Base-by-base conservation (phyloP, 53 echinoderm and acorn worm genomes). In the Patiria pectinifera region DNA sequence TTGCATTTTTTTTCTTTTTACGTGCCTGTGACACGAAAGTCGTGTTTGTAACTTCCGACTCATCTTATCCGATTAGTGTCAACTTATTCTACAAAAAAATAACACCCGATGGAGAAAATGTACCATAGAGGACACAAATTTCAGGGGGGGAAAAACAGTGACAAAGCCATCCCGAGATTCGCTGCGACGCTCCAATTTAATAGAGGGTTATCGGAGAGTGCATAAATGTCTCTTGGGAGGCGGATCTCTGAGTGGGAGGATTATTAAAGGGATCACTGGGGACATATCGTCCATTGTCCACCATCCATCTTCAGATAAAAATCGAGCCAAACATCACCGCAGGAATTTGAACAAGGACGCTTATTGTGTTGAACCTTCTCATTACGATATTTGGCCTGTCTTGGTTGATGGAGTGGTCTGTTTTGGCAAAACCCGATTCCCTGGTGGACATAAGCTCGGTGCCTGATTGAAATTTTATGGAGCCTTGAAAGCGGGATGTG, bases 371-470 rank as follows among this genome's bases (percentile, higher is more conserved):
- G 74, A 24, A 23, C 15, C 24, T 74, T 74, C 74, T 74, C 74
- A 74, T 74, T 74, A 74, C 74, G 18, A 23, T 74, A n/a, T 74
- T 74, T 74, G 74, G 6, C 74, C 24, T 74, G 74, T 23, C 74
- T 23, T 21, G 24, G 22, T 23, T 74, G 74, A 74, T 23, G 15
- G 74, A 74, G 74, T 23, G 24, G 9, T 23, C n/a, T 10, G 74
- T 74, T 24, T 24, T 53, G 53, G 6, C 6, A n/a, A n/a, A 74
- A 74, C 16, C 74, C 10, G 74, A 74, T 74, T 74, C 70, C 35
- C 24, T 66, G 8, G 15, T 10, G 21, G 4, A 23, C 13, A 74
- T 4, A n/a, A n/a, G 22, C 74, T 21, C 6, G 3, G 69, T 69
- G 15, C 21, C 10, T 69, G 21, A 69, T 69, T 69, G 69, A n/a